Evolutionary conservation across 2,113 vertebrate species (phyloP).

Genomic region (Melanocharis versteri): DNA sequence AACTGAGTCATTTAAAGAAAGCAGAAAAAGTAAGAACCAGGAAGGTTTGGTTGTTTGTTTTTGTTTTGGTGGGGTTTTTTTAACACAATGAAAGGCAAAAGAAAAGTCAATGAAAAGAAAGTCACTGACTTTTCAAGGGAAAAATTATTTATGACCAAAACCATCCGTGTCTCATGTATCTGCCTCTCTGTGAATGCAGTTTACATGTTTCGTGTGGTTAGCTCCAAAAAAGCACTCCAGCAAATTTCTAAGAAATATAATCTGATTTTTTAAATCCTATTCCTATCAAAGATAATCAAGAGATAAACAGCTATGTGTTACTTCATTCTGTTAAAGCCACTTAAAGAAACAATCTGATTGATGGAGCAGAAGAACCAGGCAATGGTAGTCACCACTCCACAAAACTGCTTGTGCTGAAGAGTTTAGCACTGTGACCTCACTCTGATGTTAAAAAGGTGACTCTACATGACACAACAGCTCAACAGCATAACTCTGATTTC

Average conservation of each 20-base stretch:
- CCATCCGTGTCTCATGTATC: constrained; percentile 9
- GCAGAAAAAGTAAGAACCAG: neutral
- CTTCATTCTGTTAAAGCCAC: constrained; percentile 6
- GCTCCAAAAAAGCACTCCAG: constrained; percentile 13
- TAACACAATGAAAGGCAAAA: neutral
- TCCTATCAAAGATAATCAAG: constrained; percentile 1
- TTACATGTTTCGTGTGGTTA: constrained; percentile 28
- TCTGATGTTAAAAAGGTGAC: neutral
- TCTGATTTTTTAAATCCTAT: constrained; percentile 19
- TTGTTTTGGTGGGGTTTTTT: neutral
- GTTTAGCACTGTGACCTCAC: neutral
- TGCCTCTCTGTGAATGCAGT: constrained; percentile 7
- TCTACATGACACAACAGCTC: neutral
- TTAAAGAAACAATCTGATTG: constrained; percentile 4
- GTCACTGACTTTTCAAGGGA: neutral
- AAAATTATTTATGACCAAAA: neutral
- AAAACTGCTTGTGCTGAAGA: neutral
- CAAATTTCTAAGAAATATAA: constrained; percentile 32
- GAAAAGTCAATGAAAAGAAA: neutral
- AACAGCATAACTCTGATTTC: neutral
- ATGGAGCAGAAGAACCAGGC: neutral
- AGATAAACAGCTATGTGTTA: neutral
- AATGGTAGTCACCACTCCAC: neutral
- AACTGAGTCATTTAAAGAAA: neutral
- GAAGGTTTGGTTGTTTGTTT: neutral